A percentile compares a stretch with the other conserved stretches of the same genome.
These are phyloP conservation scores for Luffia ferchaultella DNA, from an alignment of 2,888 invertebrate species.

Conservation along the genomic window DNA sequence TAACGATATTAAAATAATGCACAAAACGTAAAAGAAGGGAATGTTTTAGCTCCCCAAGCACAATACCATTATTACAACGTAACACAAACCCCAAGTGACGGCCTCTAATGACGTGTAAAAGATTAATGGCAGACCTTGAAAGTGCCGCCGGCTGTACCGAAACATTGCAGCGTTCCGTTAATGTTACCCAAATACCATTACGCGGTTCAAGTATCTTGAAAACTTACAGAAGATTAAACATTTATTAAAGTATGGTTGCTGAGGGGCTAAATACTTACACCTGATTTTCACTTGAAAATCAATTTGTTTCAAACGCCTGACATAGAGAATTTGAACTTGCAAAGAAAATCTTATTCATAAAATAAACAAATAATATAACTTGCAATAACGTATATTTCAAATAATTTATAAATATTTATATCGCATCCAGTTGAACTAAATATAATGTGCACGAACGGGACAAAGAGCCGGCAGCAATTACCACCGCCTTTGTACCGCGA, in stretches of 20 bases:
- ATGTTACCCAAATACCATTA: background rate
- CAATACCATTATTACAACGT: background rate
- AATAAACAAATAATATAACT: too few relatives aligned
- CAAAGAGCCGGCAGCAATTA: background rate
- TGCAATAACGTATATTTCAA: too few relatives aligned
- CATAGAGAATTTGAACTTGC: too few relatives aligned
- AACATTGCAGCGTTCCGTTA: background rate
- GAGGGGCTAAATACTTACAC: too few relatives aligned
- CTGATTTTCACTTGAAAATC: too few relatives aligned
- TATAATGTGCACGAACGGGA: background rate
- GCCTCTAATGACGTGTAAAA: background rate
- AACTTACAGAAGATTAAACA: background rate
- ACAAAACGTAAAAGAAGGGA: too few relatives aligned
- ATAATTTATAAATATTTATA: too few relatives aligned
- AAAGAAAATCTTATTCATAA: too few relatives aligned
- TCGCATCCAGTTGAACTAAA: too few relatives aligned
- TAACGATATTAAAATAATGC: too few relatives aligned
- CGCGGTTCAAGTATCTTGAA: background rate
- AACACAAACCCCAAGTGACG: background rate
- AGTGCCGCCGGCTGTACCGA: background rate
- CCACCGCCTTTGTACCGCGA: slow-evolving; percentile 9
- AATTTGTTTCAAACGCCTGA: too few relatives aligned
- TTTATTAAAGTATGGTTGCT: too few relatives aligned
- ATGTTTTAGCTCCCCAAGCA: background rate
- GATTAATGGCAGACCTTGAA: background rate